Evolutionary conservation across 64 coral and sea anemone genomes (phyloP).

Genomic region (Actinia tenebrosa): DNA sequence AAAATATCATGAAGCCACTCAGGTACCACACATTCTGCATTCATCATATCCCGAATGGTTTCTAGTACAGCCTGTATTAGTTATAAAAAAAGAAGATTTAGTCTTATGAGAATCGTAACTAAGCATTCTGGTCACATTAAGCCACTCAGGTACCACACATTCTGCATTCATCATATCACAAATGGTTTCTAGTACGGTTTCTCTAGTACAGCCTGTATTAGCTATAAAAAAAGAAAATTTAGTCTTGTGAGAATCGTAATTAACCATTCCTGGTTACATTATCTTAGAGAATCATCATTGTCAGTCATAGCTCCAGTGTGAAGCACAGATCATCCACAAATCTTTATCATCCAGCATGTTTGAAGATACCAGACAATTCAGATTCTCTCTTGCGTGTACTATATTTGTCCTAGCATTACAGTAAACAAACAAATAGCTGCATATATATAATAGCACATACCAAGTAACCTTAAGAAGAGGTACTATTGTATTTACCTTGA

Average conservation of each 20-base stretch:
- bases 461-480: not conserved
- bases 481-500: conserved; percentile 59
- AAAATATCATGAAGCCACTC: conserved; percentile 99
- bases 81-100: not conserved
- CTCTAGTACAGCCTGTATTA: conserved; percentile 82
- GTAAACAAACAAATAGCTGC: no score
- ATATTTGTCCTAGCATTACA: no score
- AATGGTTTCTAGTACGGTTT: no score
- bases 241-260: not conserved
- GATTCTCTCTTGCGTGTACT: no score
- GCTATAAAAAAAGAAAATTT: not conserved
- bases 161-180: conserved; percentile 98
- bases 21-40: conserved; percentile 93
- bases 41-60: conserved; percentile 97
- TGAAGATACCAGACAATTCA: no score
- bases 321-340: no score
- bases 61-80: conserved; percentile 78
- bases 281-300: no score
- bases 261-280: no score
- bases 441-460: no score
- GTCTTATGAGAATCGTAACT: not conserved
- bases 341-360: no score
- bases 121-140: no score
- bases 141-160: conserved; percentile 95
- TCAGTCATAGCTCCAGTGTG: no score